phyloP scores from a whole-genome alignment of 2,888 invertebrate genomes.

The Timema podura region DNA sequence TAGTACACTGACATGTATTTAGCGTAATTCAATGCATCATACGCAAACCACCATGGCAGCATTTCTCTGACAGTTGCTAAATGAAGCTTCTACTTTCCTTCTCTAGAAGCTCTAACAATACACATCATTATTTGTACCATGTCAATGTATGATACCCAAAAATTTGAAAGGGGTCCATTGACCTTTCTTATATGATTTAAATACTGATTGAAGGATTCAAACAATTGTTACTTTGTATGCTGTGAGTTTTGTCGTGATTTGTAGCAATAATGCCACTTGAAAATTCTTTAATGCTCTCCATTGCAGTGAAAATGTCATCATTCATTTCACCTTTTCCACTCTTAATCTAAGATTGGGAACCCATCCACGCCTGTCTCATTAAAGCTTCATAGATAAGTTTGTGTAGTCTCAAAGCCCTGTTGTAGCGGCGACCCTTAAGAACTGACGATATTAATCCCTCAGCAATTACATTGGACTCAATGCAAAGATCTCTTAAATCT shows the following conservation, averaged over 20 bases:
- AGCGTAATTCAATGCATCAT: not conserved
- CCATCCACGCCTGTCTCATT: not conserved
- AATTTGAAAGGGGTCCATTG: not conserved
- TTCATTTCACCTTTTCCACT: not conserved
- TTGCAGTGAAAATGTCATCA: not conserved
- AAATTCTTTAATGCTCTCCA: constrained; percentile 1
- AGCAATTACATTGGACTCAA: not conserved
- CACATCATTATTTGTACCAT: not conserved
- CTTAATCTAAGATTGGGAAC: not conserved
- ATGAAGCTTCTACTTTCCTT: not conserved
- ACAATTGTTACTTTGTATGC: not conserved
- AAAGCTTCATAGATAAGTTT: not conserved
- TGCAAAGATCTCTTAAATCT: not conserved
- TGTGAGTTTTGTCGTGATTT: constrained; percentile 1
- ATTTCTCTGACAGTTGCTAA: not conserved
- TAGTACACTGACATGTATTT: constrained; percentile 3
- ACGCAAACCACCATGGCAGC: not conserved
- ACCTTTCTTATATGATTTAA: not conserved
- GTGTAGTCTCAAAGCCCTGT: not conserved
- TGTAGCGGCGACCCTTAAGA: not conserved
- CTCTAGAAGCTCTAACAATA: constrained; percentile 3
- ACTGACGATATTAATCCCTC: not conserved
- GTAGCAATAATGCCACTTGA: not conserved
- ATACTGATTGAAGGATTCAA: not conserved
- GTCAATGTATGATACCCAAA: constrained; percentile 4